Evolutionary conservation across 2,797 vertebrate genomes (phyloP).

Genomic region (Falco biarmicus): DNA sequence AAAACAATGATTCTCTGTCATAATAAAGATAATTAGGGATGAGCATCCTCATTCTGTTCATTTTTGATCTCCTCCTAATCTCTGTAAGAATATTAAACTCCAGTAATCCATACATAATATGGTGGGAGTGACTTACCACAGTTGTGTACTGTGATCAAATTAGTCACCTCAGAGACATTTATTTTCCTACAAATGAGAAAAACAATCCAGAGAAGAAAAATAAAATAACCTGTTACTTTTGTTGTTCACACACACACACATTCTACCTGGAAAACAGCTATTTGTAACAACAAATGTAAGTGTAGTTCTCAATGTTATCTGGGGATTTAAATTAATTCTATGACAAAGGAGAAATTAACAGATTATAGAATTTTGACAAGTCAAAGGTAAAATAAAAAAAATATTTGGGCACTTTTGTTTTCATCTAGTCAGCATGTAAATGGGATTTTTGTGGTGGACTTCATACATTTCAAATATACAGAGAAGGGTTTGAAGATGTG

Average conservation of each 20-base stretch:
- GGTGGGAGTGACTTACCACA: not conserved
- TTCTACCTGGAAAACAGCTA: not conserved
- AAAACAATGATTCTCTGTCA: constrained; percentile 66
- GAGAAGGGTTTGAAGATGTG: not conserved
- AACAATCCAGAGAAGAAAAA: not conserved
- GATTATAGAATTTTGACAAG: not conserved
- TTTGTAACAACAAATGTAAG: not conserved
- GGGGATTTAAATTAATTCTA: not conserved
- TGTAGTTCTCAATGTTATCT: not conserved
- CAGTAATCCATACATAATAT: constrained; percentile 36
- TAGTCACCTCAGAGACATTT: not conserved
- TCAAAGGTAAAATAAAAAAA: not conserved
- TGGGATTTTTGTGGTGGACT: not conserved
- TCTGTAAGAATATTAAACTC: constrained; percentile 43
- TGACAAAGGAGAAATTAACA: not conserved
- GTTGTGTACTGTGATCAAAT: not conserved
- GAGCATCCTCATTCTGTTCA: constrained; percentile 22
- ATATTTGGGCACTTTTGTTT: not conserved
- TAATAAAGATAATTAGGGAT: constrained; percentile 67
- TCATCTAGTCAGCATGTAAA: not conserved
- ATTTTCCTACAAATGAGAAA: not conserved
- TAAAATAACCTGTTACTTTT: not conserved
- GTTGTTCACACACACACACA: too few relatives aligned
- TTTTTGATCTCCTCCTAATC: constrained; percentile 42
- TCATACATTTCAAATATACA: not conserved